A percentile compares a stretch with the other conserved stretches of the same genome.
phyloP scores from a whole-genome alignment of 1,140 invertebrate genomes.

The Oscheius sp. region DNA sequence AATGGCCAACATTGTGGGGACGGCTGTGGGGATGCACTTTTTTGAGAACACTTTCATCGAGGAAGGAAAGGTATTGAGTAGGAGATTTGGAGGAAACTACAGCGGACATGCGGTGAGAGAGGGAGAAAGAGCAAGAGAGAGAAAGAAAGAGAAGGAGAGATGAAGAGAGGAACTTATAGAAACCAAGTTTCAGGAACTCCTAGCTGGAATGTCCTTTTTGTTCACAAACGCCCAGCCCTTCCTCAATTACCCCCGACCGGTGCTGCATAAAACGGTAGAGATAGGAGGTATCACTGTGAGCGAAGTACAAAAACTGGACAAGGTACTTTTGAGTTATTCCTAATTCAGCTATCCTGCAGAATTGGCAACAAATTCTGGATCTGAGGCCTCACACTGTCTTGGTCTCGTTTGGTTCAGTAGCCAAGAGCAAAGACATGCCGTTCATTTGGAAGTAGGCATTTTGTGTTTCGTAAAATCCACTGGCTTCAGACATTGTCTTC shows the following conservation, averaged over 20 bases:
- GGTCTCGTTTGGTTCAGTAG: constrained; percentile 39
- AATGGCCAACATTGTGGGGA: neutral
- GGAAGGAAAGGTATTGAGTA: neutral
- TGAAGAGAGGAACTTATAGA: no score
- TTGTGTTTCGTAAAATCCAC: neutral
- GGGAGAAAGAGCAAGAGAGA: no score
- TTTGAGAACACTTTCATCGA: neutral
- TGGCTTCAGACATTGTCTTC: constrained; percentile 16
- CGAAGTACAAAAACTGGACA: neutral
- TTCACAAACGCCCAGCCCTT: constrained; percentile 27
- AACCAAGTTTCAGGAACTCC: neutral
- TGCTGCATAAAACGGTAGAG: constrained; percentile 30
- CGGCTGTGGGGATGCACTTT: neutral
- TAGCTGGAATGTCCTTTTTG: constrained; percentile 17
- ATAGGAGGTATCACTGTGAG: constrained; percentile 33
- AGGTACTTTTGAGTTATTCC: neutral
- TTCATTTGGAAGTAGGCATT: constrained; percentile 22
- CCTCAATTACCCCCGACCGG: constrained; percentile 23
- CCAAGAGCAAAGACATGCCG: constrained; percentile 36
- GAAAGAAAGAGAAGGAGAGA: constrained; percentile 7
- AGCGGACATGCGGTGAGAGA: neutral
- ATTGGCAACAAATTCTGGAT: constrained; percentile 32
- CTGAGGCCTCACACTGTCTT: constrained; percentile 26
- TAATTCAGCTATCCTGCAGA: neutral
- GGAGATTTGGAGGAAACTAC: neutral